Conservation (phyloP, 2,113 vertebrate genomes). For the Labrus mixtus region DNA sequence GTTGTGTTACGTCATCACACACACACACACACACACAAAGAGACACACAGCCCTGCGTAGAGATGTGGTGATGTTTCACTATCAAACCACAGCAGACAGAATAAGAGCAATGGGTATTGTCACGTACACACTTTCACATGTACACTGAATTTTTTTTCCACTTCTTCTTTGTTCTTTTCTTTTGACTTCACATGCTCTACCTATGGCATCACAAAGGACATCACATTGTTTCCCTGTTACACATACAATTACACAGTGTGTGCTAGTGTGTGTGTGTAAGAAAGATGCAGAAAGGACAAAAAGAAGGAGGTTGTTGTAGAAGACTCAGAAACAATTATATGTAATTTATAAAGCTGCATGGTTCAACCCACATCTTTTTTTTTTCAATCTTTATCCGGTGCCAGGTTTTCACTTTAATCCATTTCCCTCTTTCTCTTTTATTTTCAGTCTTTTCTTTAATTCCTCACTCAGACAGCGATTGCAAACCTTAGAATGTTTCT, state of each 20-base stretch:
- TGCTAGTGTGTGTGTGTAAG: no score
- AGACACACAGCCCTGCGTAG: not conserved
- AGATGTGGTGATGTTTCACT: slow-evolving; percentile 8
- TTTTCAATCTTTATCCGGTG: not conserved
- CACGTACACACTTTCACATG: slow-evolving; percentile 10
- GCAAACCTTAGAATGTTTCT: slow-evolving; percentile 47
- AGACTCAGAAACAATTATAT: no score
- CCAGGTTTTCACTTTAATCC: not conserved
- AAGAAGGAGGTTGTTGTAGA: no score
- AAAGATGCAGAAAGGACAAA: no score
- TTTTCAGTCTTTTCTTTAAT: not conserved
- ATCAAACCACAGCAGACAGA: slow-evolving; percentile 13
- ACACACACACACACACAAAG: slow-evolving; percentile 21
- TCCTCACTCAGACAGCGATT: slow-evolving; percentile 20
- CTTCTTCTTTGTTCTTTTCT: not conserved
- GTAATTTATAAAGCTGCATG: no score
- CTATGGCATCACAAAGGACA: no score
- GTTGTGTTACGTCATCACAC: no score
- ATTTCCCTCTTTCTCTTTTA: slow-evolving; percentile 6
- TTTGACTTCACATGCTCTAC: not conserved
- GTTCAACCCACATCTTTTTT: not conserved
- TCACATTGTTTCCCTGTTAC: no score
- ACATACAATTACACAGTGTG: not conserved
- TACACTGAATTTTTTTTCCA: no score
- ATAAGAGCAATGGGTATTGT: slow-evolving; percentile 11